Conservation (phyloP, 1,140 invertebrate species). For the Drosophila simulans region DNA sequence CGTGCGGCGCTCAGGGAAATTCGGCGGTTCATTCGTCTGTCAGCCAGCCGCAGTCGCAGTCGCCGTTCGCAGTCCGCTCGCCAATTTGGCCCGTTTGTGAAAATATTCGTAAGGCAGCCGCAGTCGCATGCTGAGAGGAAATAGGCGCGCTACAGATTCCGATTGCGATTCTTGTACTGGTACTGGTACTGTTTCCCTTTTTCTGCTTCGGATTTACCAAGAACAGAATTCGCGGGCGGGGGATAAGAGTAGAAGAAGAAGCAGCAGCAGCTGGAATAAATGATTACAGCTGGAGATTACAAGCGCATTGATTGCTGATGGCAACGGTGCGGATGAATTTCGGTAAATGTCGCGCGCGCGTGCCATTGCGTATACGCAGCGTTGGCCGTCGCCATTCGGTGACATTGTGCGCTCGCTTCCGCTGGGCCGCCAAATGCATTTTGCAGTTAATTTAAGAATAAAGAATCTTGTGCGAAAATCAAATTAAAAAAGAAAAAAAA, state of each 20-base stretch:
- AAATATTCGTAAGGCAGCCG: slow-evolving; percentile 39
- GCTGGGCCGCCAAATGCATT: slow-evolving; percentile 36
- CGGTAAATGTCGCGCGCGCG: slow-evolving; percentile 38
- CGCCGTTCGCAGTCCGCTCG: slow-evolving; percentile 29
- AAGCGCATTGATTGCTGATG: slow-evolving; percentile 55
- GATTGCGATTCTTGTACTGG: neutral
- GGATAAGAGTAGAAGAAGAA: neutral
- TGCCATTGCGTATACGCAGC: slow-evolving; percentile 79
- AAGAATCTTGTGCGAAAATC: slow-evolving; percentile 26
- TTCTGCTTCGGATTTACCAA: slow-evolving; percentile 10
- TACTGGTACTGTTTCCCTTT: slow-evolving; percentile 4
- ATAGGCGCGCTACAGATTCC: slow-evolving; percentile 56
- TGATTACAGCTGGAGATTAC: slow-evolving; percentile 66
- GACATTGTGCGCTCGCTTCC: slow-evolving; percentile 39
- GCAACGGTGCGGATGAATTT: slow-evolving; percentile 43
- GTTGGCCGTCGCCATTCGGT: slow-evolving; percentile 28
- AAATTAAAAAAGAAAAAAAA: slow-evolving; percentile 29
- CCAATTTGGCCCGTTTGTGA: slow-evolving; percentile 9
- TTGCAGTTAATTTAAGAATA: slow-evolving; percentile 38
- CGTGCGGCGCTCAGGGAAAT: slow-evolving; percentile 73
- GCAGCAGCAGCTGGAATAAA: slow-evolving; percentile 31
- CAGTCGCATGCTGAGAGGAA: slow-evolving; percentile 69
- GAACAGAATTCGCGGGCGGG: neutral
- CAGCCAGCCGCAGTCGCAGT: slow-evolving; percentile 64
- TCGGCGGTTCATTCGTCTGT: slow-evolving; percentile 80